Percentiles rank a stretch among this genome's conserved stretches.
Evolutionary conservation across 2,113 vertebrate genomes (phyloP).

Genomic region (Callopanchax toddi): DNA sequence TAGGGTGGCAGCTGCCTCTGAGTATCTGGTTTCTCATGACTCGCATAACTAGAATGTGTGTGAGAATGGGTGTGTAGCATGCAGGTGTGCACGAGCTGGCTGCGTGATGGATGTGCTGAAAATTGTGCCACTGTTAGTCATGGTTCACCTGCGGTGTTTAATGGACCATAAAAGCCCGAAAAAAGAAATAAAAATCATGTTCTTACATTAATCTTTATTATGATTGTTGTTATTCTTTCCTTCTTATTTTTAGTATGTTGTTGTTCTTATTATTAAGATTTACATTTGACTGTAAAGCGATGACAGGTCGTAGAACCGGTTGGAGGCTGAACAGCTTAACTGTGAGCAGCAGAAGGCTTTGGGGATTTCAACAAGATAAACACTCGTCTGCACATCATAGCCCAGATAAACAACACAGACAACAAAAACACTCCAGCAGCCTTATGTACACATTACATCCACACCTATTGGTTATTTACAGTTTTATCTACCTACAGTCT

Average conservation of each 20-base stretch:
- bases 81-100: slow-evolving; percentile 5
- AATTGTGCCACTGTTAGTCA: neutral
- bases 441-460: too few species aligned
- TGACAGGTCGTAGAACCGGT: slow-evolving; percentile 23
- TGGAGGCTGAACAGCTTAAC: slow-evolving; percentile 44
- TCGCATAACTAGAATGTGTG: slow-evolving; percentile 29
- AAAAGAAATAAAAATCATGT: too few species aligned
- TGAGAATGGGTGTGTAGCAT: neutral
- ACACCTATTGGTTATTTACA: too few species aligned
- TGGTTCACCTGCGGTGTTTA: neutral
- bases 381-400: neutral
- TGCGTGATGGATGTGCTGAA: slow-evolving; percentile 5
- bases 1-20: slow-evolving; percentile 38
- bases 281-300: too few species aligned
- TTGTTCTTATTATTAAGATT: too few species aligned
- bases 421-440: too few species aligned
- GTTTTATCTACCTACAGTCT: too few species aligned
- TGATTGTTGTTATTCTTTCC: too few species aligned
- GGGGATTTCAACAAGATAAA: slow-evolving; percentile 52
- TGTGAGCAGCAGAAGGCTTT: slow-evolving; percentile 50
- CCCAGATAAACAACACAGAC: slow-evolving; percentile 12
- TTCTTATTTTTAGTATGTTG: too few species aligned
- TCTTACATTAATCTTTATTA: too few species aligned
- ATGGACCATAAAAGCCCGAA: neutral
- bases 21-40: slow-evolving; percentile 41